Base-by-base conservation (phyloP, 2,888 invertebrate species). In the Cremastinae sp. region DNA sequence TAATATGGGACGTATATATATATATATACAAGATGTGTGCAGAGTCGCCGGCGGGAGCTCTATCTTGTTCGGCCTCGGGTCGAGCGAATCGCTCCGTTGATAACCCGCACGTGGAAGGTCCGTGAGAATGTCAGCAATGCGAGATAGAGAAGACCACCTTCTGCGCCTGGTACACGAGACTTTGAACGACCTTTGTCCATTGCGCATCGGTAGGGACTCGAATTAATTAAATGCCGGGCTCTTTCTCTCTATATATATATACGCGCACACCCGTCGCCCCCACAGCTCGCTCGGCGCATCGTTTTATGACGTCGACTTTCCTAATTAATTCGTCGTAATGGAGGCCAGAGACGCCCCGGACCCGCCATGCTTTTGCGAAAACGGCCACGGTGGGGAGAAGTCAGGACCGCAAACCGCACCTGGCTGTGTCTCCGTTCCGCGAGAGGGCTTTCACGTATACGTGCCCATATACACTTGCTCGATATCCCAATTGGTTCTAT, bases 231-330 rank as follows among this genome's bases (percentile, higher is more conserved):
- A 81, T 79, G 73, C 75, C 45, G 47, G 36, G 56, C 54, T 78
- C 54, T 53, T 5, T 8, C 47, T 22, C 41, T 49, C 9, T 49
- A 56, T 28, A 38, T 12, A 34, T 2, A 51, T 41, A 22, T 0
- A 47, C 49, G 18, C 9, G 0, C 7, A 20, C 34, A 61, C 45
- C 53, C 34, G 16, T 36, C 54, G 38, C n/a, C 14, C 49, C 18
- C 18, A 49, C 22, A 28, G 45, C 41, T n/a, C 58, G 38, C 70
- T 51, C 41, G 47, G 58, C 68, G 69, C 73, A 69, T 73, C 78
- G 75, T 78, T 80, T 80, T 81, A 81, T 80, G 80, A 79, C 80
- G 79, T 80, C 80, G 79, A 79, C 79, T 80, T 82, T 79, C 76
- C 79, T 79, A 80, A 80, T 82, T 82, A 82, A 81, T 82, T 79